Percentiles rank a stretch among this genome's conserved stretches.
Evolutionary conservation across 2,888 invertebrate genomes (phyloP).

Genomic region (Dermolepida albohirtum): DNA sequence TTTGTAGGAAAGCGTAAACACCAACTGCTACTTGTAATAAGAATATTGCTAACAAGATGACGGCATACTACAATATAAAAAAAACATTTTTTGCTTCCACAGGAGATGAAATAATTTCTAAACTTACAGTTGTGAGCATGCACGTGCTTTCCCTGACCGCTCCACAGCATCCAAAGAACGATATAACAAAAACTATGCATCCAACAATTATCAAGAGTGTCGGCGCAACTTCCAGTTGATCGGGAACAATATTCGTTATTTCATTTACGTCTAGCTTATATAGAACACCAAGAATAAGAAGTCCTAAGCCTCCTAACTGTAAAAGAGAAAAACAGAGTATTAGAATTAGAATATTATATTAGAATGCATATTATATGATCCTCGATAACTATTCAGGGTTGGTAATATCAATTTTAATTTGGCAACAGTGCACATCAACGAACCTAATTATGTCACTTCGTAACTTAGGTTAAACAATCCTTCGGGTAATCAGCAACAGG

Average conservation of each 20-base stretch:
- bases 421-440: too few species aligned
- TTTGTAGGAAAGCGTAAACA: conserved; percentile 74
- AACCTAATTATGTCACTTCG: too few species aligned
- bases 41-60: conserved; percentile 77
- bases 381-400: too few species aligned
- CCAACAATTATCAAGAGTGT: conserved; percentile 55
- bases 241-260: conserved; percentile 43
- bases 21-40: conserved; percentile 79
- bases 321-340: conserved; percentile 54
- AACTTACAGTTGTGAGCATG: conserved; percentile 58
- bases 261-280: conserved; percentile 72
- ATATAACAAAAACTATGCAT: conserved; percentile 56
- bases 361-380: too few species aligned
- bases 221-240: conserved; percentile 45
- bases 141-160: conserved; percentile 58
- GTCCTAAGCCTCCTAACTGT: conserved; percentile 78
- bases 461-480: too few species aligned
- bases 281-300: conserved; percentile 75
- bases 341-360: too few species aligned
- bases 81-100: not conserved
- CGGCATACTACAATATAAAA: conserved; percentile 71
- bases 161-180: conserved; percentile 60
- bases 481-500: too few species aligned
- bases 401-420: too few species aligned
- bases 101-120: not conserved